These are phyloP conservation scores for Ophraella communa DNA, from an alignment of 2,888 invertebrate species.

Conservation along the genomic window DNA sequence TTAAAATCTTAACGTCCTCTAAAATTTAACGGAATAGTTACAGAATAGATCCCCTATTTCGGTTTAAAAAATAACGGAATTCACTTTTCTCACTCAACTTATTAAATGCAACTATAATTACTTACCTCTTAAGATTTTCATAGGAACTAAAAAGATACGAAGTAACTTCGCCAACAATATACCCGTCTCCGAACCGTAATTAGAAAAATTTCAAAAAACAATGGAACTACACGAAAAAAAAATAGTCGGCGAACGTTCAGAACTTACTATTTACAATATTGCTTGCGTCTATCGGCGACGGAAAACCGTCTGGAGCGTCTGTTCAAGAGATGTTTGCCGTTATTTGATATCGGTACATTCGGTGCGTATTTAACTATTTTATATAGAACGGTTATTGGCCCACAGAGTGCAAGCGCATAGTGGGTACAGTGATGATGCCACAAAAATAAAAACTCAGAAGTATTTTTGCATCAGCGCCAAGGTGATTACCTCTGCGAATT, in stretches of 20 bases:
- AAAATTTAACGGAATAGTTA: no score
- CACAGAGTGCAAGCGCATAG: not conserved
- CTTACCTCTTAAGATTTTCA: conserved; percentile 19
- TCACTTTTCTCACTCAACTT: not conserved
- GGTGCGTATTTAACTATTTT: not conserved
- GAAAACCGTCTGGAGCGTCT: conserved; percentile 14
- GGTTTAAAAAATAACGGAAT: no score
- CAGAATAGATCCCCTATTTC: no score
- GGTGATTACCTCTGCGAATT: no score
- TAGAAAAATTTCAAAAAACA: not conserved
- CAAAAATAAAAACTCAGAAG: not conserved
- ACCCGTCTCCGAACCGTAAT: conserved; percentile 24
- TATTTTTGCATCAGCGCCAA: not conserved
- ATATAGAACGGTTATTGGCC: not conserved
- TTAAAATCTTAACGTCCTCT: no score
- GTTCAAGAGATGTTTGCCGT: conserved; percentile 11
- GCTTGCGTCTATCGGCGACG: conserved; percentile 9
- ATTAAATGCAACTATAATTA: not conserved
- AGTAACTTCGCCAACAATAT: conserved; percentile 22
- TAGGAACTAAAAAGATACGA: conserved; percentile 18
- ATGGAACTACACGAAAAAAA: conserved; percentile 10
- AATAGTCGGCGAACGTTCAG: conserved; percentile 16
- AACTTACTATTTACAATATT: conserved; percentile 23
- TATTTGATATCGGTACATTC: conserved; percentile 11
- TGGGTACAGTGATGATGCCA: not conserved